Evolutionary conservation across 2,797 vertebrate species (phyloP), one percentile per base, ranked within the genome.

Genomic region (Leuciscus waleckii): DNA sequence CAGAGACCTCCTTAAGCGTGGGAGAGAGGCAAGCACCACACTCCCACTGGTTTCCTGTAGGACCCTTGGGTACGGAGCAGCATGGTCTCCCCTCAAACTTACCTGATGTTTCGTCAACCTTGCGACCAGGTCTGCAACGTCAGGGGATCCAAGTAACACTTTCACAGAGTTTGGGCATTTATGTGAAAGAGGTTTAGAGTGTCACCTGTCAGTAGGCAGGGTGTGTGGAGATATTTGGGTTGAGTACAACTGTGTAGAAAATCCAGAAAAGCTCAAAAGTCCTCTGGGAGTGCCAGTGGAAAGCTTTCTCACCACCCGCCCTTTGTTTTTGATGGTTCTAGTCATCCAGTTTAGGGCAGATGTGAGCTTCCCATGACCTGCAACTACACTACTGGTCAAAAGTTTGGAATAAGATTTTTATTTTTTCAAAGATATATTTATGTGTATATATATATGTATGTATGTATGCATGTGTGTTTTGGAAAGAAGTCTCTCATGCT

Each of bases 21-120:
- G 93, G 95, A 95, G 94, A 95, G 91, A 88, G 83, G 88, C 83
- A 75, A 81, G 88, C 88, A 89, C 84, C 80, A 63, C 79, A 3
- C 90, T 95, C 93, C 92, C 94, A 93, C 91, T 93, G 13, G 68
- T 63, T 82, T 49, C 82, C 26, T 93, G 90, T 67, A 43, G 73
- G 49, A 63, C 83, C 81, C 76, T 51, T 6, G 61, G 68, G 78
- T 54, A 80, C 26, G 6, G 39, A 75, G 83, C n/a, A 58, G 41
- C 81, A 71, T 56, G 67, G 58, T 82, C 80, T 56, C 67, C 21
- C 26, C 70, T 23, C 68, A 86, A 79, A 68, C 88, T 88, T 87
- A 74, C 86, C 46, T 68, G 78, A 46, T 68, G 84, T 90, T 90
- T 88, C 89, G 80, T 90, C 89, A 90, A 90, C 84, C 81, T 88